A percentile compares a stretch with the other conserved stretches of the same genome.
These are phyloP conservation scores for Eulimnadia texana DNA, from an alignment of 1,140 invertebrate species.

Conservation along the genomic window DNA sequence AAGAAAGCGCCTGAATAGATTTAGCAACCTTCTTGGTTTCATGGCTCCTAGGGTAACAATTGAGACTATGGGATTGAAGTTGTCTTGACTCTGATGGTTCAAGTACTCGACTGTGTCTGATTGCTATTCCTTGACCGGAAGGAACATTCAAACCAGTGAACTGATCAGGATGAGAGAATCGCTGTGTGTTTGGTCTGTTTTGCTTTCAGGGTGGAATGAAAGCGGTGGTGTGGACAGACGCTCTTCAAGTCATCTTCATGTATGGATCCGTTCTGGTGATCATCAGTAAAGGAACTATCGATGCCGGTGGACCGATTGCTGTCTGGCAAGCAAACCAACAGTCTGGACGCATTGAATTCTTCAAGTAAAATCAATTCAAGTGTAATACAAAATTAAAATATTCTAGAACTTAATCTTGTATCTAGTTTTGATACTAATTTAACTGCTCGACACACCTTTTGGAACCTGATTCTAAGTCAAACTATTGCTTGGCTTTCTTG, in stretches of 20 bases:
- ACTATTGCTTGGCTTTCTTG: slow-evolving; percentile 81
- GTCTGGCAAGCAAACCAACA: slow-evolving; percentile 51
- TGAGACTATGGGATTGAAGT: too few relatives aligned
- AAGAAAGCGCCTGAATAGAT: too few relatives aligned
- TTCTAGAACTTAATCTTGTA: background rate
- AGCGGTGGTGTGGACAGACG: slow-evolving; percentile 84
- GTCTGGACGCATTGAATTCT: slow-evolving; percentile 55
- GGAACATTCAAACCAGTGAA: too few relatives aligned
- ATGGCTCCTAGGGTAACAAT: too few relatives aligned
- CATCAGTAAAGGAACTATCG: slow-evolving; percentile 44
- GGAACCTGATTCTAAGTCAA: slow-evolving; percentile 74
- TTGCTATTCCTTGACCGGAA: too few relatives aligned
- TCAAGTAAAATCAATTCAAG: slow-evolving; percentile 38
- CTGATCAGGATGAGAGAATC: too few relatives aligned
- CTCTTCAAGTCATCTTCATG: slow-evolving; percentile 75
- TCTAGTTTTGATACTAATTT: slow-evolving; percentile 57
- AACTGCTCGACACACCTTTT: slow-evolving; percentile 72
- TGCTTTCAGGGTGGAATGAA: slow-evolving; percentile 74
- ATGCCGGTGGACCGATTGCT: slow-evolving; percentile 47
- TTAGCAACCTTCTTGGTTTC: too few relatives aligned
- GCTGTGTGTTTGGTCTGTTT: background rate
- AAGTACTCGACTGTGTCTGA: too few relatives aligned
- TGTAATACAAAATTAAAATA: background rate
- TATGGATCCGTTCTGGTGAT: slow-evolving; percentile 64
- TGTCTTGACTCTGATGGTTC: too few relatives aligned